A percentile compares a stretch with the other conserved stretches of the same genome.
phyloP scores from a whole-genome alignment of 53 echinoderm and acorn worm genomes.

The Crossaster papposus region DNA sequence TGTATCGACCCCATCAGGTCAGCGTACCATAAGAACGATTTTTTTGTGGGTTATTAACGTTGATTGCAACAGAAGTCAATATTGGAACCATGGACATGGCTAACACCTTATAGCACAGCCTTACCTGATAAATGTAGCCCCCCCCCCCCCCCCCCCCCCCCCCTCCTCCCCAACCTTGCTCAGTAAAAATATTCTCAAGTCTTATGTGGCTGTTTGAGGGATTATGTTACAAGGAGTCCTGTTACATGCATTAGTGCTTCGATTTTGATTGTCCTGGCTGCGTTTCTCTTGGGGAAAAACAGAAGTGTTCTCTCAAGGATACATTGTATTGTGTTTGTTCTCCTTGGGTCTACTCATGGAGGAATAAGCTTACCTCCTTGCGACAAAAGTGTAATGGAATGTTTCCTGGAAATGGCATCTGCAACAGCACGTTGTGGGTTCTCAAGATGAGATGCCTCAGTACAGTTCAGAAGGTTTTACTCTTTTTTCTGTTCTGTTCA shows the following conservation, averaged over 20 bases:
- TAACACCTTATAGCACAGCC: background rate
- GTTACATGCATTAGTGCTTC: background rate
- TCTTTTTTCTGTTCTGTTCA: too few relatives aligned
- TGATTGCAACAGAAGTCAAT: background rate
- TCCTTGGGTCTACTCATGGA: background rate
- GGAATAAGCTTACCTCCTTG: too few relatives aligned
- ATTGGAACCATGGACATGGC: background rate
- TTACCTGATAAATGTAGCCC: background rate
- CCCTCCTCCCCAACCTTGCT: background rate
- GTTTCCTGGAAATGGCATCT: background rate
- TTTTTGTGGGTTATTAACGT: background rate
- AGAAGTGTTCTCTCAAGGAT: background rate
- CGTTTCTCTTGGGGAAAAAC: background rate
- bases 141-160: background rate
- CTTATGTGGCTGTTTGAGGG: background rate
- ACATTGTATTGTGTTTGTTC: background rate
- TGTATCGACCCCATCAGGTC: background rate
- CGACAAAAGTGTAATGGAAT: too few relatives aligned
- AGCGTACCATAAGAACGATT: background rate
- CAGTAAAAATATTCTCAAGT: background rate
- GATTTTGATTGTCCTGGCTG: background rate
- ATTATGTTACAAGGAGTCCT: background rate
- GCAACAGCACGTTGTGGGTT: background rate
- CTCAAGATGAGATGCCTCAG: background rate
- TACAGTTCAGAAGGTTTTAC: background rate